Conservation (phyloP, 1,140 invertebrate species). For the Portunus trituberculatus region DNA sequence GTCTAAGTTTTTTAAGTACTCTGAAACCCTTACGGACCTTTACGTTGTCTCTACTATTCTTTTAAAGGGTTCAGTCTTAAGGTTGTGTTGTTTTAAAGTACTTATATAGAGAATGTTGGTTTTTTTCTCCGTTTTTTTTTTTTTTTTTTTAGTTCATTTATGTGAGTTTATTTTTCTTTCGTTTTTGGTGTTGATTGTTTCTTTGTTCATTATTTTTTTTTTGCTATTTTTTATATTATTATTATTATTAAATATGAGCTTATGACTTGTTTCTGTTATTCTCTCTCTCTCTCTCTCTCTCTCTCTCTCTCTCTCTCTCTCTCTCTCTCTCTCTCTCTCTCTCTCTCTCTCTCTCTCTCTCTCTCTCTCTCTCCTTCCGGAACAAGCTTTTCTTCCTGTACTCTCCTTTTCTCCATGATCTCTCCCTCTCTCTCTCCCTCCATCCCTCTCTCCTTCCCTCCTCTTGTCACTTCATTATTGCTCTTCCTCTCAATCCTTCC, state of each 20-base stretch:
- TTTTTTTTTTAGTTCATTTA: background rate
- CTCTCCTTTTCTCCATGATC: background rate
- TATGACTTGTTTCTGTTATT: too few relatives aligned
- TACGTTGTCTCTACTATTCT: background rate
- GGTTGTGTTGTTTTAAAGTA: background rate
- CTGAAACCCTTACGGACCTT: background rate
- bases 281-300: too few relatives aligned
- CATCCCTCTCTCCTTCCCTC: background rate
- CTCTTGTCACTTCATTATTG: background rate
- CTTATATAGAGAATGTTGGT: background rate
- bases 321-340: background rate
- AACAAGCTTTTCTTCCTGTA: too few relatives aligned
- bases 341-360: conserved; percentile 6
- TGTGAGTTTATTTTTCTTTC: background rate
- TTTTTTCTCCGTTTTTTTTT: background rate
- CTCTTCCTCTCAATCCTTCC: background rate
- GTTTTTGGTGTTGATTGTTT: background rate
- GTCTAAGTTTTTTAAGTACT: background rate
- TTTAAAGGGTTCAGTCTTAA: background rate
- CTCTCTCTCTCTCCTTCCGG: background rate
- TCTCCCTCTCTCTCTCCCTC: background rate
- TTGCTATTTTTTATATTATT: too few relatives aligned
- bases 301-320: too few relatives aligned
- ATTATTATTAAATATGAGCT: too few relatives aligned
- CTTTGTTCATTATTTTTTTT: too few relatives aligned